Base-by-base conservation (phyloP, 2,113 vertebrate species). In the Epinephelus moara region DNA sequence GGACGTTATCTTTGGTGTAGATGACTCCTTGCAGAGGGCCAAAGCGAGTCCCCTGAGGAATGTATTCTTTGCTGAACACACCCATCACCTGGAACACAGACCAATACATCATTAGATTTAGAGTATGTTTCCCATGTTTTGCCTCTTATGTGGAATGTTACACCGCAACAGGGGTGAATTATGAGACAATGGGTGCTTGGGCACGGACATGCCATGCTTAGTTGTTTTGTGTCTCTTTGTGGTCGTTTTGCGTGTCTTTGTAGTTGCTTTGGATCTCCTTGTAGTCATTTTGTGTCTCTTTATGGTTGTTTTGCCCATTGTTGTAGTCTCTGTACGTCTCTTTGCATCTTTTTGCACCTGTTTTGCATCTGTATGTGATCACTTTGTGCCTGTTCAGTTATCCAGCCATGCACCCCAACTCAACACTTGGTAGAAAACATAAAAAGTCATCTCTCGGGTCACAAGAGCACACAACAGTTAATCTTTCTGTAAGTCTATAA, bases 51-150 rank as follows among this genome's bases (percentile, higher is more conserved):
- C 95, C 95, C 75, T 94, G 93, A 25, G 96, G 96, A 21, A 96
- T 96, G 87, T 95, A 95, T 75, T 96, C 95, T 81, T 95, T 96
- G 83, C 95, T 96, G 88, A 95, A 94, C 61, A 97, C 95, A 0
- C 94, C 96, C 1, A 71, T 93, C 55, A 97, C 95, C 96, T 96
- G 88, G 23, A 85, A 83, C 72, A 84, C 27, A 91, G 19, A 75
- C 10, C 33, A 47, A 77, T 1, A 8, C 23, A 59, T 19, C 2
- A 4, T 78, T 47, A 63, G 6, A 9, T 40, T 56, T 33, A 25
- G 6, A 71, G 61, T 49, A 19, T 13, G 12, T 37, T 63, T 8
- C 2, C 18, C 30, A 59, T 30, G 11, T 47, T n/a, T n/a, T 5
- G 2, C 7, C 14, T 19, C 19, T 6, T 30, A 18, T 30, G 5